A percentile compares a stretch with the other conserved stretches of the same genome.
Evolutionary conservation across 1,140 invertebrate genomes (phyloP).

Genomic region (Lordiphosa stackelbergi): DNA sequence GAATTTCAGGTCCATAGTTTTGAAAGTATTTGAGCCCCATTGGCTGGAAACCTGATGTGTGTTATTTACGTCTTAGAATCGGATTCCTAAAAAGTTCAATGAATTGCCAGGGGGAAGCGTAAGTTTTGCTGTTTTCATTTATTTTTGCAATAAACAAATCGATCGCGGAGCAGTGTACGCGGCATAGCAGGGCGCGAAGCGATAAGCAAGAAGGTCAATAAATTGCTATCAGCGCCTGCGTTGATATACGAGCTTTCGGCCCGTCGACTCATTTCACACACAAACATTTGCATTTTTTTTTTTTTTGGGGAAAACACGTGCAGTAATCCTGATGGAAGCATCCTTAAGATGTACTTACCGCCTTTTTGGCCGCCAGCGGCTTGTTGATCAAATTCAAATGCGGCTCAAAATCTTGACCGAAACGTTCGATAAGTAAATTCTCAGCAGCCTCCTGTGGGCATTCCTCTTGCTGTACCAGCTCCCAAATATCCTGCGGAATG

Average conservation of each 20-base stretch:
- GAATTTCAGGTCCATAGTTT: too few species aligned
- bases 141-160: constrained; percentile 2
- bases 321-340: not conserved
- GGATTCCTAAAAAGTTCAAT: too few species aligned
- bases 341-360: constrained; percentile 44
- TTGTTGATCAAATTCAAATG: constrained; percentile 76
- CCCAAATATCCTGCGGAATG: constrained; percentile 65
- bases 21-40: too few species aligned
- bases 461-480: constrained; percentile 70
- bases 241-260: constrained; percentile 46
- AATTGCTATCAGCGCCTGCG: constrained; percentile 46
- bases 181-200: constrained; percentile 1
- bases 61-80: too few species aligned
- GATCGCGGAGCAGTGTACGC: constrained; percentile 13
- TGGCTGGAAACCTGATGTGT: too few species aligned
- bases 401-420: constrained; percentile 76
- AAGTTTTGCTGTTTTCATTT: too few species aligned
- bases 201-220: constrained; percentile 73
- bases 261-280: constrained; percentile 14
- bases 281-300: constrained; percentile 31
- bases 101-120: too few species aligned
- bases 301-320: not conserved
- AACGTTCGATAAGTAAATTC: constrained; percentile 63
- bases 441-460: constrained; percentile 69
- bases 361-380: constrained; percentile 75